Conservation (phyloP, 2,888 invertebrate genomes). For the Drosophila hamatofila region DNA sequence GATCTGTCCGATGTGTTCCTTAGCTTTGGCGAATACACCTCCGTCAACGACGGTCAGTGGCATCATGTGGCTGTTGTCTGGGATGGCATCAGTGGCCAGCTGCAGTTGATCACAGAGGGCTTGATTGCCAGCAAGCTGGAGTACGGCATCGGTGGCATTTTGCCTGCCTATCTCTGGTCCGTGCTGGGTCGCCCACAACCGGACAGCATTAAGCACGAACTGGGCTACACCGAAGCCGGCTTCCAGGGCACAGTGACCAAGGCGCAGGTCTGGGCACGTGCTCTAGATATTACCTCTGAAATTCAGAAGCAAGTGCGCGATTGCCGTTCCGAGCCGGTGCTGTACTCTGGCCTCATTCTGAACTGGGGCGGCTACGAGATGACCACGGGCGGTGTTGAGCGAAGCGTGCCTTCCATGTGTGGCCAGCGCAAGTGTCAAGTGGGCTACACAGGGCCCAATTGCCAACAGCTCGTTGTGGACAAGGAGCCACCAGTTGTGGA, state of each 20-base stretch:
- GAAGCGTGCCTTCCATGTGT: conserved; percentile 95
- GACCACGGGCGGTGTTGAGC: conserved; percentile 94
- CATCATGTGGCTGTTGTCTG: conserved; percentile 98
- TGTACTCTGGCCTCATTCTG: conserved; percentile 93
- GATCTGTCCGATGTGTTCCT: conserved; percentile 95
- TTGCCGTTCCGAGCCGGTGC: conserved; percentile 95
- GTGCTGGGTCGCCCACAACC: conserved; percentile 95
- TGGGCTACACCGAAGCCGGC: conserved; percentile 93
- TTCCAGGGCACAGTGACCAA: conserved; percentile 98
- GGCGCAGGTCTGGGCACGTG: conserved; percentile 97
- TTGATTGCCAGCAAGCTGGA: conserved; percentile 96
- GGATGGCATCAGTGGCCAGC: conserved; percentile 95
- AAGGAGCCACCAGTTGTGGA: conserved; percentile 94
- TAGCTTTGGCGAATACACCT: conserved; percentile 95
- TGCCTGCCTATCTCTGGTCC: conserved; percentile 95
- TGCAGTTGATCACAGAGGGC: conserved; percentile 97
- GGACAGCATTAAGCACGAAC: conserved; percentile 87
- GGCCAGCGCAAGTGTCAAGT: conserved; percentile 95
- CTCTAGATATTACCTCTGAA: conserved; percentile 95
- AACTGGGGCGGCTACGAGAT: conserved; percentile 98
- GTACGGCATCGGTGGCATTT: conserved; percentile 93
- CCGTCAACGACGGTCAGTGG: conserved; percentile 98
- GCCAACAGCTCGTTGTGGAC: conserved; percentile 93
- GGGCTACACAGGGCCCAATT: conserved; percentile 94
- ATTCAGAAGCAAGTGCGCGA: conserved; percentile 97